A percentile compares a stretch with the other conserved stretches of the same genome.
These are phyloP conservation scores for Panagrolaimus sp. DNA, from an alignment of 1,140 invertebrate species.

Conservation along the genomic window DNA sequence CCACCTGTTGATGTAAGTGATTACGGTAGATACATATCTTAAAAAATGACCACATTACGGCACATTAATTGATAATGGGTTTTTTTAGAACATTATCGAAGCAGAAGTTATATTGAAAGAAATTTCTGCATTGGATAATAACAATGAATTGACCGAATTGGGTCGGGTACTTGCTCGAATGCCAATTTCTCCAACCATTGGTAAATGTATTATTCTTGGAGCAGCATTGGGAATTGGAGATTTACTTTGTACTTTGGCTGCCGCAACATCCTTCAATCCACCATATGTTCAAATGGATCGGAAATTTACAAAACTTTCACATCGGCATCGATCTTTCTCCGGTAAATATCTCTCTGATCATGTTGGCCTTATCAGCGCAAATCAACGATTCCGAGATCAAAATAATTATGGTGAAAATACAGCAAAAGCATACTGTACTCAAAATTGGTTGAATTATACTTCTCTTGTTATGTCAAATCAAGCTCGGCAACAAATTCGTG, in stretches of 20 bases:
- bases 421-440: slow-evolving; percentile 80
- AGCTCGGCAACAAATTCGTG: slow-evolving; percentile 2
- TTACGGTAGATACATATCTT: slow-evolving; percentile 63
- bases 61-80: neutral
- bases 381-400: slow-evolving; percentile 78
- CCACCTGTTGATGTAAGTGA: slow-evolving; percentile 63
- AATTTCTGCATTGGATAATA: slow-evolving; percentile 63
- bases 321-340: slow-evolving; percentile 74
- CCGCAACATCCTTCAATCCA: slow-evolving; percentile 84
- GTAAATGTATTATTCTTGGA: slow-evolving; percentile 63
- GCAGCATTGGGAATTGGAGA: slow-evolving; percentile 60
- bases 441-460: slow-evolving; percentile 78
- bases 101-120: slow-evolving; percentile 50
- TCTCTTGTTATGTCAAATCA: slow-evolving; percentile 80
- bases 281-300: slow-evolving; percentile 64
- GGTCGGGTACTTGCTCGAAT: slow-evolving; percentile 62
- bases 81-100: neutral
- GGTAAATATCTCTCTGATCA: slow-evolving; percentile 85
- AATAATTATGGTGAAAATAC: slow-evolving; percentile 71
- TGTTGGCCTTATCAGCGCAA: slow-evolving; percentile 85
- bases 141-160: slow-evolving; percentile 63
- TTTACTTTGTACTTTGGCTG: slow-evolving; percentile 75
- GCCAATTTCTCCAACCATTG: slow-evolving; percentile 63
- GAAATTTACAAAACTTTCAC: slow-evolving; percentile 66
- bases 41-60: slow-evolving; percentile 25